phyloP scores from a whole-genome alignment of 2,113 vertebrate species.

The Tor tambroides region DNA sequence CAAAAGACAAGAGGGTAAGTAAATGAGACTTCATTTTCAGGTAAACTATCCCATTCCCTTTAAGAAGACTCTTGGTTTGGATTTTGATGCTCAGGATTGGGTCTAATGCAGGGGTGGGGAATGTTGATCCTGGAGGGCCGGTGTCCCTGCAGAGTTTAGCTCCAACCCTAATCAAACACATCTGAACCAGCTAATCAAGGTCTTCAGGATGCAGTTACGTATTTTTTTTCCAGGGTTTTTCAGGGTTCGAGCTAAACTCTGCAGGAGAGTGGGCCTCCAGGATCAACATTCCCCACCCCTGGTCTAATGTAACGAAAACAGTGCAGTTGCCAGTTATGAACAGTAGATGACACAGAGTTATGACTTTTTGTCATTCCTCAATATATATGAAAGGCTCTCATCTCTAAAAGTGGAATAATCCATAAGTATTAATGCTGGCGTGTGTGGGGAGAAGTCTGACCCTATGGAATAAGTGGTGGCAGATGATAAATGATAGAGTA shows the following conservation, averaged over 20 bases:
- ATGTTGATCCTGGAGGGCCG: too few relatives aligned
- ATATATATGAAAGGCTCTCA: neutral
- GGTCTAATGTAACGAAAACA: neutral
- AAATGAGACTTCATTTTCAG: neutral
- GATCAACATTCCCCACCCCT: too few relatives aligned
- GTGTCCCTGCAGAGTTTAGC: too few relatives aligned
- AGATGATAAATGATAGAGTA: constrained; percentile 1
- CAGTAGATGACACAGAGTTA: neutral
- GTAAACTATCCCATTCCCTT: neutral
- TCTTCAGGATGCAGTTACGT: too few relatives aligned
- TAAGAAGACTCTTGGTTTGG: neutral
- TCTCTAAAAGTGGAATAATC: constrained; percentile 25
- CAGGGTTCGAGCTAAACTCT: too few relatives aligned
- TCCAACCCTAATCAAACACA: too few relatives aligned
- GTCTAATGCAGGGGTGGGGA: too few relatives aligned
- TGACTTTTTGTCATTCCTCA: neutral
- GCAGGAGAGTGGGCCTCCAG: too few relatives aligned
- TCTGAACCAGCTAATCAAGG: too few relatives aligned
- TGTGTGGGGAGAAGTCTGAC: constrained; percentile 5
- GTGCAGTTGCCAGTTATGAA: neutral
- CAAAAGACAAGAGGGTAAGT: neutral
- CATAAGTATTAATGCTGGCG: neutral
- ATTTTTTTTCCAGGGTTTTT: too few relatives aligned
- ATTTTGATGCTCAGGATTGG: neutral
- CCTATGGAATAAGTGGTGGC: neutral